These are phyloP conservation scores for Eurois occulta DNA, from an alignment of 2,888 invertebrate genomes.

Conservation along the genomic window DNA sequence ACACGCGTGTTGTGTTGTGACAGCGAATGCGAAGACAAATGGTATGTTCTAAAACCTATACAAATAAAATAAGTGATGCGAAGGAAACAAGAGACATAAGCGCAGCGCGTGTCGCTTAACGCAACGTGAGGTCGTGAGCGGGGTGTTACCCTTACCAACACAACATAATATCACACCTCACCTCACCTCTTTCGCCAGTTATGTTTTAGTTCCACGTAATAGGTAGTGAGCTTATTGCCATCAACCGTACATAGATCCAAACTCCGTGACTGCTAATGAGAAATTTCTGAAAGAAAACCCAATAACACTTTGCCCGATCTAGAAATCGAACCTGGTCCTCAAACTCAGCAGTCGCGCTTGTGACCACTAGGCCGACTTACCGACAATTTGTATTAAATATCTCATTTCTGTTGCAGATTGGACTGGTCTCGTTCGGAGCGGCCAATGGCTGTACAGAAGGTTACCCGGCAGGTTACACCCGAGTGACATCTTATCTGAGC, in stretches of 20 bases:
- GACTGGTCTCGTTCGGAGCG: conserved; percentile 55
- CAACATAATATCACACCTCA: too few species aligned
- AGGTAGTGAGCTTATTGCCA: not conserved
- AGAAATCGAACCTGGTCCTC: not conserved
- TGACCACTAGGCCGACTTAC: not conserved
- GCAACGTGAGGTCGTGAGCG: not conserved
- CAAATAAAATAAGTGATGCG: too few species aligned
- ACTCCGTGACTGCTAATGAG: not conserved
- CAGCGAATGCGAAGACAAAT: too few species aligned
- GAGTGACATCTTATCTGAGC: conserved; percentile 46
- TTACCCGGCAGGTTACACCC: conserved; percentile 46
- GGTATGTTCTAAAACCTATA: too few species aligned
- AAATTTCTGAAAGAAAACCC: not conserved
- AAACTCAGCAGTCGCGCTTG: not conserved
- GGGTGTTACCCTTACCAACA: too few species aligned
- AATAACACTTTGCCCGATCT: not conserved
- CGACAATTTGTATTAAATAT: too few species aligned
- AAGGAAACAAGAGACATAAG: too few species aligned
- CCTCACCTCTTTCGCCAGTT: too few species aligned
- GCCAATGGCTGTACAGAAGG: conserved; percentile 40
- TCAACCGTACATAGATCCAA: not conserved
- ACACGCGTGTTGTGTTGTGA: too few species aligned
- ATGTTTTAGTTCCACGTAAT: not conserved
- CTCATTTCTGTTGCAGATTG: conserved; percentile 56
- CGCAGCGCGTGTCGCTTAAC: too few species aligned